Conservation (phyloP, 2,888 invertebrate species). For the Agriopis aurantiaria region DNA sequence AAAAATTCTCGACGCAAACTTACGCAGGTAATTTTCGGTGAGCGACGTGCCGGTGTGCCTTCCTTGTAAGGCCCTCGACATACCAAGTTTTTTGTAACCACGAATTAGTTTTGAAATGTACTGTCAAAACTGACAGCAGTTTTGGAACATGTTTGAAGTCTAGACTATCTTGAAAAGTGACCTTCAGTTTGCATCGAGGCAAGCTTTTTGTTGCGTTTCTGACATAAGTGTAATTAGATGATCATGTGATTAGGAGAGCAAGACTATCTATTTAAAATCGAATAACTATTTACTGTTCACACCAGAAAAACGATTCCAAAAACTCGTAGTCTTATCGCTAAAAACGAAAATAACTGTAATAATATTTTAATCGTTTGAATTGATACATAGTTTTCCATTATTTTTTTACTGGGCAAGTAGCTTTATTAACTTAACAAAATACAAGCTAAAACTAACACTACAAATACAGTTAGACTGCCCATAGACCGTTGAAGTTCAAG, state of each 20-base stretch:
- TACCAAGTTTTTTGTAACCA: constrained; percentile 48
- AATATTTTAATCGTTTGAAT: too few species aligned
- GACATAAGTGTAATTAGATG: constrained; percentile 12
- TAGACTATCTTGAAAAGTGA: constrained; percentile 41
- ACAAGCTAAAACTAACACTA: too few species aligned
- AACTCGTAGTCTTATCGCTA: too few species aligned
- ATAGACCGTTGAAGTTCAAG: too few species aligned
- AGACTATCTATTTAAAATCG: neutral
- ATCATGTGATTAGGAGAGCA: neutral
- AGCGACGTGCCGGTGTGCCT: constrained; percentile 72
- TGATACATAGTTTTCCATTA: too few species aligned
- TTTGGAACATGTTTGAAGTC: constrained; percentile 35
- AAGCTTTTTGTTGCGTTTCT: constrained; percentile 8
- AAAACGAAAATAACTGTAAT: too few species aligned
- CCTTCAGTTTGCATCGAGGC: constrained; percentile 29
- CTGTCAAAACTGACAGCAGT: constrained; percentile 47
- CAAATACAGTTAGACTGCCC: too few species aligned
- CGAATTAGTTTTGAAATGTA: constrained; percentile 46
- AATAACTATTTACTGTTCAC: too few species aligned
- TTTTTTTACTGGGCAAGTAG: too few species aligned
- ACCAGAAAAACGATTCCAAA: too few species aligned
- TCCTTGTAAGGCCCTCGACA: constrained; percentile 69
- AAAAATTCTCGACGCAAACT: constrained; percentile 78
- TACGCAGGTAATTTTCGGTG: constrained; percentile 76
- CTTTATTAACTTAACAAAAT: too few species aligned